Evolutionary conservation across 2,113 vertebrate species (phyloP).

Genomic region (Sula dactylatra): DNA sequence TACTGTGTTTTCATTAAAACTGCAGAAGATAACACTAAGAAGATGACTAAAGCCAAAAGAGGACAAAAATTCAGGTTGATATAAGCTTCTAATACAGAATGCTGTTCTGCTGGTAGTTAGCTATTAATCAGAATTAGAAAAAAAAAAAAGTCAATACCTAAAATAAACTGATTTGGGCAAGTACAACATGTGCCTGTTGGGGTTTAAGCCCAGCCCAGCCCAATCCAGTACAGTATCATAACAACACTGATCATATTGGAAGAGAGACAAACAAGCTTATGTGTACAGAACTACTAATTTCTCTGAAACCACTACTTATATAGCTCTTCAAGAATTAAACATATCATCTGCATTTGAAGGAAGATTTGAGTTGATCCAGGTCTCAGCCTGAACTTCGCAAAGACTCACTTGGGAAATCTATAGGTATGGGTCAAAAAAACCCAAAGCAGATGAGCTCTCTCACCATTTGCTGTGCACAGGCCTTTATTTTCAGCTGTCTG

Average conservation of each 20-base stretch:
- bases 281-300: neutral
- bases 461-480: neutral
- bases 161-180: neutral
- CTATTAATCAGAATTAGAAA: neutral
- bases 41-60: neutral
- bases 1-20: neutral
- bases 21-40: neutral
- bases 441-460: neutral
- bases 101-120: neutral
- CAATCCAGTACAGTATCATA: neutral
- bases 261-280: neutral
- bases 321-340: neutral
- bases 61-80: neutral
- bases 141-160: neutral
- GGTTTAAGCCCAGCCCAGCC: neutral
- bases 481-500: neutral
- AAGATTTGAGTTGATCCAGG: neutral
- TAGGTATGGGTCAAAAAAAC: neutral
- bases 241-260: neutral
- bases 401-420: neutral
- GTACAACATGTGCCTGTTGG: neutral
- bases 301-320: neutral
- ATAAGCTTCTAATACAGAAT: neutral
- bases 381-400: neutral
- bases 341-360: neutral